These are phyloP conservation scores for Agrypnus murinus DNA, from an alignment of 2,888 invertebrate species.

Conservation along the genomic window DNA sequence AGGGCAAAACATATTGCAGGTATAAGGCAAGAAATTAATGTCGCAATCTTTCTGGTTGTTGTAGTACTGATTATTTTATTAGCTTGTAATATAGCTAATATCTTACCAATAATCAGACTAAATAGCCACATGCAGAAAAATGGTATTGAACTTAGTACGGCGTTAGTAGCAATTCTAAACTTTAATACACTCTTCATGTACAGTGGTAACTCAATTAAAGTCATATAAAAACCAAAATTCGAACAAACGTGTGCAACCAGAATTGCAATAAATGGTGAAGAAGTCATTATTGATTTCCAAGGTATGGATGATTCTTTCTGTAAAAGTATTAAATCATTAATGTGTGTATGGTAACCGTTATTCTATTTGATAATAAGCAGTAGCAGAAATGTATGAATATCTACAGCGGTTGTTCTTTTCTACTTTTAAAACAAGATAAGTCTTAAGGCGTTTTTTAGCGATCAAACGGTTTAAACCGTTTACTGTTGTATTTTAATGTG, in stretches of 20 bases:
- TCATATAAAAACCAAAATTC: constrained; percentile 91
- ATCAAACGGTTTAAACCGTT: no score
- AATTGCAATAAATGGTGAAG: constrained; percentile 83
- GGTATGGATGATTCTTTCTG: constrained; percentile 78
- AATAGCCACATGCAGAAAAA: constrained; percentile 88
- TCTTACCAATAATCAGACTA: constrained; percentile 80
- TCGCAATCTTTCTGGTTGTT: constrained; percentile 83
- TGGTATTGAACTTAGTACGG: constrained; percentile 83
- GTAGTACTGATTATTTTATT: constrained; percentile 81
- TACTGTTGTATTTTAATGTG: no score
- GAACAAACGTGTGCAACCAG: constrained; percentile 84
- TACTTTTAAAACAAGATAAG: no score
- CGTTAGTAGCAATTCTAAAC: constrained; percentile 81
- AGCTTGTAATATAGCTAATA: constrained; percentile 78
- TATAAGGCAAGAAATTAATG: constrained; percentile 76
- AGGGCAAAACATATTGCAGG: constrained; percentile 81
- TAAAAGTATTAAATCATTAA: no score
- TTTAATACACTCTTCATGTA: constrained; percentile 78
- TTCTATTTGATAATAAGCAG: no score
- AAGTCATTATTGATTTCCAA: constrained; percentile 81
- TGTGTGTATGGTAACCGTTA: no score
- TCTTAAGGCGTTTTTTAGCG: no score
- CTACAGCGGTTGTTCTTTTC: no score
- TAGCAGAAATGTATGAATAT: no score
- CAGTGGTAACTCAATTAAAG: constrained; percentile 78